phyloP scores from a whole-genome alignment of 2,113 vertebrate species.

The Hyaena hyaena region DNA sequence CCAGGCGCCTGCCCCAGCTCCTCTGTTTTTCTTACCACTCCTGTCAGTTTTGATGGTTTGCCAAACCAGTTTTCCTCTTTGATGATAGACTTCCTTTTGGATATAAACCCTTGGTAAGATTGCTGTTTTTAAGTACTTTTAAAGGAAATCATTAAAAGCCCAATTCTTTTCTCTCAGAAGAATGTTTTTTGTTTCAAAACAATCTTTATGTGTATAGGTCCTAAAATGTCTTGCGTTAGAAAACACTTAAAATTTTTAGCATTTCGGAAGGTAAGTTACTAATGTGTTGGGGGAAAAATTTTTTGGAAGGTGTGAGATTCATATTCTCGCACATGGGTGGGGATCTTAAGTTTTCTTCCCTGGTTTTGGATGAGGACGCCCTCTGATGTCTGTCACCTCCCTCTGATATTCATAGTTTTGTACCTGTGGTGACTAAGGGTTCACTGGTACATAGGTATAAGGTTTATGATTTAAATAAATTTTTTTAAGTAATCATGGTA shows the following conservation, averaged over 20 bases:
- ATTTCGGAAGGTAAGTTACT: not conserved
- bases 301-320: not conserved
- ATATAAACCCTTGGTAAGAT: not conserved
- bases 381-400: not conserved
- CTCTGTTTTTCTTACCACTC: accelerated
- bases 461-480: not conserved
- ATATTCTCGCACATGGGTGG: not conserved
- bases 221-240: not conserved
- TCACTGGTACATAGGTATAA: not conserved
- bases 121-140: not conserved
- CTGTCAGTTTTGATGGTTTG: not conserved
- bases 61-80: not conserved
- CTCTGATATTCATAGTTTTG: not conserved
- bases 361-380: not conserved
- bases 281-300: not conserved
- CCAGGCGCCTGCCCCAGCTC: not conserved
- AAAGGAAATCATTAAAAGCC: not conserved
- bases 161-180: not conserved
- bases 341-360: not conserved
- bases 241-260: not conserved
- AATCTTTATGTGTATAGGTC: not conserved
- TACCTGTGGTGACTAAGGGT: not conserved
- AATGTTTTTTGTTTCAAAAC: not conserved
- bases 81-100: not conserved
- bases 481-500: not conserved